These are phyloP conservation scores for Lasioglossum oenotherae DNA, from an alignment of 2,888 invertebrate species.

Conservation along the genomic window DNA sequence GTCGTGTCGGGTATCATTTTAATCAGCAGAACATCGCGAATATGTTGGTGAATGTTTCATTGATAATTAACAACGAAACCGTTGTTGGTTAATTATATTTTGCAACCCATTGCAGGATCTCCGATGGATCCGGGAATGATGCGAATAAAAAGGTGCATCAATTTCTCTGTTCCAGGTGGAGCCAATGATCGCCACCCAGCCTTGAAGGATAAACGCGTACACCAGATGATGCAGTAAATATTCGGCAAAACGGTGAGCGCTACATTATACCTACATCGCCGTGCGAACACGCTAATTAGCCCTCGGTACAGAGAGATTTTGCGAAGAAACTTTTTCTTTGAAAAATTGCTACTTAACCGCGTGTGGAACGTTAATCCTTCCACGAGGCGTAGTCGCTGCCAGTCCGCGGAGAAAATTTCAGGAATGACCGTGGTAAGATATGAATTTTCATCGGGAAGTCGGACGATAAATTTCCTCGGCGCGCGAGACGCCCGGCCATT, in stretches of 20 bases:
- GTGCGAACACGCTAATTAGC: neutral
- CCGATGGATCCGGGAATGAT: neutral
- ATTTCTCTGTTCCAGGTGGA: constrained; percentile 54
- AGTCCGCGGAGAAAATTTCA: constrained; percentile 20
- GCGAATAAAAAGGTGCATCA: no score
- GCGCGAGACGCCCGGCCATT: constrained; percentile 45
- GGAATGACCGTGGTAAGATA: constrained; percentile 26
- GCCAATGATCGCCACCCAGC: constrained; percentile 48
- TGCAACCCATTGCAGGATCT: neutral
- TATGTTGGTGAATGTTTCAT: neutral
- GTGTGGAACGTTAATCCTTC: neutral
- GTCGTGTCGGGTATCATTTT: neutral
- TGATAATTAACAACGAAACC: neutral
- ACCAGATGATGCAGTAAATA: constrained; percentile 60
- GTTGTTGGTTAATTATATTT: neutral
- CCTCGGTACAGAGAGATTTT: neutral
- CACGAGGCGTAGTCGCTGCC: neutral
- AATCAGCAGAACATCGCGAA: neutral
- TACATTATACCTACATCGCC: neutral
- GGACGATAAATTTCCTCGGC: constrained; percentile 50
- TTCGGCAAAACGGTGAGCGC: constrained; percentile 58
- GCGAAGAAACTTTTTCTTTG: neutral
- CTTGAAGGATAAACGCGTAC: constrained; percentile 50
- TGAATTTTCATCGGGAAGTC: constrained; percentile 61
- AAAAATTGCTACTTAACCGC: neutral